phyloP scores from a whole-genome alignment of 2,797 vertebrate species.

The Cryptoprocta ferox region DNA sequence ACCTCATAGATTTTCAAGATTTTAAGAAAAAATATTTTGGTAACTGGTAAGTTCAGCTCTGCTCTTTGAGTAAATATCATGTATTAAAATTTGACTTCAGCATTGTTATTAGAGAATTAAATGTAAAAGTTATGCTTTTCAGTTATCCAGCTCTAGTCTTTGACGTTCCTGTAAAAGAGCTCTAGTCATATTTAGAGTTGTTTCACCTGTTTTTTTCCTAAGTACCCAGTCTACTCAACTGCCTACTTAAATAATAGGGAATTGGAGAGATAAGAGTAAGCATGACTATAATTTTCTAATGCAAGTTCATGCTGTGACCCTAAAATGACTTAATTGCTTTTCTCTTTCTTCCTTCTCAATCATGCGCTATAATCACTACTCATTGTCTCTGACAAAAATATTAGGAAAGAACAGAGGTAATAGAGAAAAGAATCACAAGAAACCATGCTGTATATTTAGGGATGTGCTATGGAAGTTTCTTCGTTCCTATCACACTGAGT shows the following conservation, averaged over 20 bases:
- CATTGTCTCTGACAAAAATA: background rate
- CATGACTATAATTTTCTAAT: background rate
- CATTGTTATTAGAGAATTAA: background rate
- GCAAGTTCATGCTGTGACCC: background rate
- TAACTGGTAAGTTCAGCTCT: background rate
- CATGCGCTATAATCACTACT: background rate
- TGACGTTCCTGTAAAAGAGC: background rate
- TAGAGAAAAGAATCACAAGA: background rate
- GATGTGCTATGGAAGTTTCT: background rate
- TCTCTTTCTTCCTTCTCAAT: background rate
- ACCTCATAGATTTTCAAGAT: background rate
- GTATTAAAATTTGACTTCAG: background rate
- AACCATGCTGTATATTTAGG: background rate
- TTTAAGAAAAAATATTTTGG: conserved; percentile 47
- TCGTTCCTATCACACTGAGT: background rate
- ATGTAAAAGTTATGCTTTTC: conserved; percentile 13
- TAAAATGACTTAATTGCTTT: conserved; percentile 15
- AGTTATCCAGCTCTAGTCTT: background rate
- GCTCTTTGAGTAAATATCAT: background rate
- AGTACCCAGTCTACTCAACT: background rate
- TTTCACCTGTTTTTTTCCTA: background rate
- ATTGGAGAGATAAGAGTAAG: background rate
- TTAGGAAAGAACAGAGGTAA: conserved; percentile 13
- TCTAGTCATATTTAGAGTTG: background rate
- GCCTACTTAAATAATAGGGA: background rate